A percentile compares a stretch with the other conserved stretches of the same genome.
These are phyloP conservation scores for Catharus ustulatus DNA, from an alignment of 2,797 vertebrate species.

Conservation along the genomic window DNA sequence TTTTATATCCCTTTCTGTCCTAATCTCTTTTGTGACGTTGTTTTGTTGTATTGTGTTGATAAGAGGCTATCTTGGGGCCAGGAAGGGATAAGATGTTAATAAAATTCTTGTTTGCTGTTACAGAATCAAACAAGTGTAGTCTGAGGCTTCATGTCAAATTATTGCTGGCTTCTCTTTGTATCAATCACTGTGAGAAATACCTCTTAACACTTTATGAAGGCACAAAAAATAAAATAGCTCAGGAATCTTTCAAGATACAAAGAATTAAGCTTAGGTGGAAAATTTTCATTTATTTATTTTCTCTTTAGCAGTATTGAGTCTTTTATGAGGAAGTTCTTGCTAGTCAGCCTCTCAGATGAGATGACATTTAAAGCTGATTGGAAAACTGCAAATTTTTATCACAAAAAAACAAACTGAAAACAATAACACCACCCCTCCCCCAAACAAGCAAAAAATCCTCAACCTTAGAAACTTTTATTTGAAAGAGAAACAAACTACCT, in stretches of 20 bases:
- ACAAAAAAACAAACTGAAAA: neutral
- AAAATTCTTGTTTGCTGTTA: slow-evolving; percentile 65
- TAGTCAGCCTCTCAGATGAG: neutral
- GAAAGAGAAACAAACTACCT: neutral
- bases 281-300: slow-evolving; percentile 25
- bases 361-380: neutral
- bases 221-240: neutral
- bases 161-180: slow-evolving; percentile 49
- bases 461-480: neutral
- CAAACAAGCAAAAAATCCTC: neutral
- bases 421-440: neutral
- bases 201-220: slow-evolving; percentile 34
- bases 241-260: neutral
- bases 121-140: slow-evolving; percentile 56
- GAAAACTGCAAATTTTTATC: neutral
- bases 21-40: slow-evolving; percentile 61
- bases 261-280: neutral
- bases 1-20: slow-evolving; percentile 45
- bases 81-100: slow-evolving; percentile 63
- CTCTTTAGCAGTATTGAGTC: neutral
- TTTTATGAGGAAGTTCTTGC: neutral
- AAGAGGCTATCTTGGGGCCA: slow-evolving; percentile 63
- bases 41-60: slow-evolving; percentile 56
- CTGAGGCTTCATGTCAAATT: slow-evolving; percentile 60
- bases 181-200: slow-evolving; percentile 34